Conservation (phyloP, 2,113 vertebrate species). For the Actenoides hombroni region DNA sequence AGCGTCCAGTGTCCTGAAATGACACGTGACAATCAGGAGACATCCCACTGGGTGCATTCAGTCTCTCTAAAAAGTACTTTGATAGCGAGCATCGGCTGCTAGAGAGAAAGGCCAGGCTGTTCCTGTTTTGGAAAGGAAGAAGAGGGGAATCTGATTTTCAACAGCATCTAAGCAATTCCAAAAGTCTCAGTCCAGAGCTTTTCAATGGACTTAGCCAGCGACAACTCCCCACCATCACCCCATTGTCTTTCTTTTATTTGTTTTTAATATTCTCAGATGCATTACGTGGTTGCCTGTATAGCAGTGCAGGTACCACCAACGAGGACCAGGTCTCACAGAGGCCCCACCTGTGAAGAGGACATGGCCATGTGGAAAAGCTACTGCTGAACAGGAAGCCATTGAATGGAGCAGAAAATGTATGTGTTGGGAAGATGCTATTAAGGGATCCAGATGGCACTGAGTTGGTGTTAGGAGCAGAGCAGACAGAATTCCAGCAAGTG, state of each 20-base stretch:
- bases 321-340: not conserved
- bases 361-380: slow-evolving; percentile 30
- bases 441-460: slow-evolving; percentile 35
- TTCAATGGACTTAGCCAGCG: not conserved
- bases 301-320: accelerated
- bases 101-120: not conserved
- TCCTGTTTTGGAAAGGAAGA: not conserved
- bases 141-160: not conserved
- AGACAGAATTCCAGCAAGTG: slow-evolving; percentile 52
- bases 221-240: not conserved
- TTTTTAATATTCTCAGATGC: not conserved
- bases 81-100: not conserved
- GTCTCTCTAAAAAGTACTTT: not conserved
- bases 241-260: not conserved
- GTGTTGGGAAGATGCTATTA: slow-evolving; percentile 14
- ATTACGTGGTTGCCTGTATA: not conserved
- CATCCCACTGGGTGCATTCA: not conserved
- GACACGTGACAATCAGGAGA: not conserved
- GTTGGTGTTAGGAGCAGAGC: slow-evolving; percentile 31
- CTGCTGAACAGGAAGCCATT: not conserved
- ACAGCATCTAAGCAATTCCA: not conserved
- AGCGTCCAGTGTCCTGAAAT: not conserved
- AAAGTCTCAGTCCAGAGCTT: not conserved
- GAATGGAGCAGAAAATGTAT: slow-evolving; percentile 41
- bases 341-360: not conserved